A percentile compares a stretch with the other conserved stretches of the same genome.
phyloP scores from a whole-genome alignment of 2,888 invertebrate genomes.

The Dryomyza anilis region DNA sequence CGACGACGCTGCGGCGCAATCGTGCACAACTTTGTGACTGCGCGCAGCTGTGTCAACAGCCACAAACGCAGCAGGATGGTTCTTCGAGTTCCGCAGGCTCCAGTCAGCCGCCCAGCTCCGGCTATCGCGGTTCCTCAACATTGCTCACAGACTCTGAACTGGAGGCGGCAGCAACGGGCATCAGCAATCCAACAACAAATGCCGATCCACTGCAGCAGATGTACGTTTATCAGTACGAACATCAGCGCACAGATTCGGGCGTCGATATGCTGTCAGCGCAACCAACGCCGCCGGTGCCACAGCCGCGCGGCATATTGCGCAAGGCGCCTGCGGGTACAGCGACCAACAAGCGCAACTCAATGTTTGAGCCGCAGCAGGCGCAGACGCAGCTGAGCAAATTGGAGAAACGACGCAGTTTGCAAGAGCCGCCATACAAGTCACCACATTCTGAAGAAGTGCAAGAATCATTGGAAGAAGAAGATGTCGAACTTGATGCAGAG shows the following conservation, averaged over 20 bases:
- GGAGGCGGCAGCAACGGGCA: conserved; percentile 43
- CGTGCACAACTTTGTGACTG: conserved; percentile 59
- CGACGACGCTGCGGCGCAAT: conserved; percentile 66
- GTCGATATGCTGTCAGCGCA: conserved; percentile 57
- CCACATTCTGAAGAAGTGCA: conserved; percentile 49
- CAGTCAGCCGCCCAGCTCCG: conserved; percentile 84
- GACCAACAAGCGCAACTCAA: conserved; percentile 74
- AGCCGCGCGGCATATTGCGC: conserved; percentile 60
- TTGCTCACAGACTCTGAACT: conserved; percentile 73
- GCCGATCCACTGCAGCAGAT: conserved; percentile 64
- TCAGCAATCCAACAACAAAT: conserved; percentile 21
- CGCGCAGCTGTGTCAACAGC: conserved; percentile 49
- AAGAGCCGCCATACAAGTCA: conserved; percentile 71
- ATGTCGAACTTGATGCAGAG: no score
- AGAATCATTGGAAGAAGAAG: conserved; percentile 37
- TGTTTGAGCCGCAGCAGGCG: conserved; percentile 71
- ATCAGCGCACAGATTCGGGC: conserved; percentile 69
- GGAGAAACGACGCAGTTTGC: conserved; percentile 75
- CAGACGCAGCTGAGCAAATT: conserved; percentile 61
- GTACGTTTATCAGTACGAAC: conserved; percentile 82
- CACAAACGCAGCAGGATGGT: conserved; percentile 34
- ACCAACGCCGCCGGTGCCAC: conserved; percentile 70
- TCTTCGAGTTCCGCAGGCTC: conserved; percentile 52
- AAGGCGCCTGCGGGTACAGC: conserved; percentile 55
- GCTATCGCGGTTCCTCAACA: conserved; percentile 85